phyloP scores from a whole-genome alignment of 2,113 vertebrate species.

The Myiozetetes cayanensis region DNA sequence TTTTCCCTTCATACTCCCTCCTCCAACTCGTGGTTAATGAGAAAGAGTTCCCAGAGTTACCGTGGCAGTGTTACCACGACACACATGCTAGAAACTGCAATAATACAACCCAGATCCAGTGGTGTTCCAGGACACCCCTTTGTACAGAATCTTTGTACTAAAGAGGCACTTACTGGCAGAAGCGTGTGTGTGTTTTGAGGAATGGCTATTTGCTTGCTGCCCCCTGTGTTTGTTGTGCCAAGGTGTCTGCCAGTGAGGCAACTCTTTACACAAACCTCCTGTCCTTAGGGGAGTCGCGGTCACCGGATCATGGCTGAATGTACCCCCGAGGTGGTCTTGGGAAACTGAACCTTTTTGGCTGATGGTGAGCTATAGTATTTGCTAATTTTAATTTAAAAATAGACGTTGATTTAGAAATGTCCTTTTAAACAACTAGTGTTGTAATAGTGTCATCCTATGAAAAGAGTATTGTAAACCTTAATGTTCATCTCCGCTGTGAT shows the following conservation, averaged over 20 bases:
- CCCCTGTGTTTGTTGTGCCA: conserved; percentile 44
- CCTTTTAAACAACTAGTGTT: not conserved
- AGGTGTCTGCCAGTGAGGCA: conserved; percentile 5
- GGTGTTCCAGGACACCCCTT: not conserved
- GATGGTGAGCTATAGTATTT: not conserved
- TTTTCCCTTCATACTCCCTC: not conserved
- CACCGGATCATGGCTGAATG: not conserved
- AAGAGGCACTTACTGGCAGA: conserved; percentile 19
- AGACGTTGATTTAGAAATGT: conserved; percentile 13
- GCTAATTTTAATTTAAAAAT: not conserved
- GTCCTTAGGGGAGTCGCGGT: not conserved
- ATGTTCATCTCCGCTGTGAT: not conserved
- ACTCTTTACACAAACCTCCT: conserved; percentile 24
- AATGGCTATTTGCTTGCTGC: not conserved
- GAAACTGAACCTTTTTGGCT: not conserved
- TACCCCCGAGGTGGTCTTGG: not conserved
- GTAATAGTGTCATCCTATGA: not conserved
- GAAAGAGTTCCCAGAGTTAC: not conserved
- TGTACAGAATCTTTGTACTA: not conserved
- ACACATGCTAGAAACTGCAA: not conserved
- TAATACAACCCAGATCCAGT: not conserved
- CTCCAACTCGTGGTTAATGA: not conserved
- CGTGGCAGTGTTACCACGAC: not conserved
- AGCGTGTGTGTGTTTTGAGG: not conserved
- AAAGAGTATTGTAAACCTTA: not conserved